A percentile compares a stretch with the other conserved stretches of the same genome.
These are phyloP conservation scores for Thymallus thymallus DNA, from an alignment of 2,113 vertebrate genomes.

Conservation along the genomic window DNA sequence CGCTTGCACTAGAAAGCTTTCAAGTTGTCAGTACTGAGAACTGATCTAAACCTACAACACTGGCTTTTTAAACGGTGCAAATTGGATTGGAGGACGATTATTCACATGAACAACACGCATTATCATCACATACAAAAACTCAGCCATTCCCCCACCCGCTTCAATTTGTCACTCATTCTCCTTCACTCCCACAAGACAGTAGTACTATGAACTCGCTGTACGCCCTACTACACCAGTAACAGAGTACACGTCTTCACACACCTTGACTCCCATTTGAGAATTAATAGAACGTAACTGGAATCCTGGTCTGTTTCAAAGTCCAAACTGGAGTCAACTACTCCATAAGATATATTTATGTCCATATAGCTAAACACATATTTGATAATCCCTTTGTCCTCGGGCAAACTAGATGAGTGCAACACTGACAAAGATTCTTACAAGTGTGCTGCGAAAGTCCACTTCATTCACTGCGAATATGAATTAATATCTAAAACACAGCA, in stretches of 20 bases:
- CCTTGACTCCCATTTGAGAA: not conserved
- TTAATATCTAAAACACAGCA: no score
- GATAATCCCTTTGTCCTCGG: not conserved
- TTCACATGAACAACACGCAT: constrained; percentile 8
- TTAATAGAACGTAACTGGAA: not conserved
- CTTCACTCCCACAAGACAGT: not conserved
- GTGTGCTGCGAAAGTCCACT: not conserved
- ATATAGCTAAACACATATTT: not conserved
- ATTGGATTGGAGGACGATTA: constrained; percentile 6
- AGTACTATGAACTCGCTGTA: not conserved
- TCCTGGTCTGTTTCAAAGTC: not conserved
- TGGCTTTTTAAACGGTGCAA: constrained; percentile 42
- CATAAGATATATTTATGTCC: not conserved
- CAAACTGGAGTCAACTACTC: not conserved
- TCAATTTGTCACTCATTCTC: not conserved
- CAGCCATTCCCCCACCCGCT: not conserved
- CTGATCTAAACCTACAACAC: constrained; percentile 55
- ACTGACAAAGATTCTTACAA: not conserved
- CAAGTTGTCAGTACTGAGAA: constrained; percentile 48
- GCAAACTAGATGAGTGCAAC: not conserved
- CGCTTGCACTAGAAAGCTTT: constrained; percentile 54
- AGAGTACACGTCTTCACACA: not conserved
- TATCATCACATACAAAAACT: not conserved
- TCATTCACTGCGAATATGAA: no score
- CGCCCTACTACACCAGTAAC: not conserved